phyloP scores from a whole-genome alignment of 2,797 vertebrate genomes.

The Chromis chromis region DNA sequence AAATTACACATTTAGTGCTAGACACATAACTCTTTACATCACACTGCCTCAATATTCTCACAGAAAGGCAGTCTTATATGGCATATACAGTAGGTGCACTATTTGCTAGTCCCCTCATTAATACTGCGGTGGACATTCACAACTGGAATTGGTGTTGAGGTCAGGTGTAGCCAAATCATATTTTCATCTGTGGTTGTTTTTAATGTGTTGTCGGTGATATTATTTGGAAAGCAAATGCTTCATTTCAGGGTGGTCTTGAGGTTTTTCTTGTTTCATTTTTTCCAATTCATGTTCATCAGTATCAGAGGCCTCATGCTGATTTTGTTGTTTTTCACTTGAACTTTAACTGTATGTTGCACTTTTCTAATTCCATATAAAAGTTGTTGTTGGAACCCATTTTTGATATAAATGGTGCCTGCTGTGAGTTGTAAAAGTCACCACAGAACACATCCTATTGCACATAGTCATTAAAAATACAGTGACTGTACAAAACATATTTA shows the following conservation, averaged over 20 bases:
- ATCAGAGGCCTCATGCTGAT: constrained; percentile 34
- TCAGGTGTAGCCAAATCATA: constrained; percentile 73
- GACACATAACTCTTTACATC: constrained; percentile 42
- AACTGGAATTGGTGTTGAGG: constrained; percentile 80
- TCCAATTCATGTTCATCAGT: constrained; percentile 45
- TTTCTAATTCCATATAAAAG: constrained; percentile 7
- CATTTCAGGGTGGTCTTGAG: constrained; percentile 15
- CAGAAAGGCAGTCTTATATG: constrained; percentile 45
- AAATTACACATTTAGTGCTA: constrained; percentile 52
- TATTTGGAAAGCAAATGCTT: constrained; percentile 33
- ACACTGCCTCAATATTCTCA: constrained; percentile 37
- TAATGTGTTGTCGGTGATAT: constrained; percentile 42
- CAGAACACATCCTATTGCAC: background rate
- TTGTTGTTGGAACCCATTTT: constrained; percentile 21
- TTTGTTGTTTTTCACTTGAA: constrained; percentile 31
- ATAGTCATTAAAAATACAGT: constrained; percentile 25
- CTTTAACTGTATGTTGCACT: constrained; percentile 37
- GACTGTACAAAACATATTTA: constrained; percentile 17
- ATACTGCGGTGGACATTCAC: constrained; percentile 60
- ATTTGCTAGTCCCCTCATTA: constrained; percentile 55
- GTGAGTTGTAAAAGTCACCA: constrained; percentile 13
- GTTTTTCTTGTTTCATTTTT: constrained; percentile 38
- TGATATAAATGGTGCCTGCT: constrained; percentile 20
- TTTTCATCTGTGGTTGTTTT: constrained; percentile 69
- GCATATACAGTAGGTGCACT: constrained; percentile 32